Conservation (phyloP, 2,113 vertebrate genomes). For the Stegostoma tigrinum region DNA sequence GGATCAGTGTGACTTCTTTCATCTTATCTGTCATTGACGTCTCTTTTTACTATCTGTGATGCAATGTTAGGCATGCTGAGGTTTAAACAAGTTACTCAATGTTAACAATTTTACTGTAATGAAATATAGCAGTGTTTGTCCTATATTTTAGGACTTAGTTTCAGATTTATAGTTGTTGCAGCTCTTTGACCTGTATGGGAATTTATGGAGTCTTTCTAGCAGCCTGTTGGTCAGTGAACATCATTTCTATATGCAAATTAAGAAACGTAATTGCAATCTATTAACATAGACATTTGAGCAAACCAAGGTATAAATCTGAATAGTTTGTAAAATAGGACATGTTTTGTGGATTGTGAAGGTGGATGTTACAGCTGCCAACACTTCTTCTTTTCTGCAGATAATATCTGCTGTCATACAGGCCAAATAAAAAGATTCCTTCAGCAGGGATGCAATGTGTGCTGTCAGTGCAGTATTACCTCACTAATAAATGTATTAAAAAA, state of each 20-base stretch:
- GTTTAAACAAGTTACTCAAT: neutral
- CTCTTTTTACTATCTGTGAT: neutral
- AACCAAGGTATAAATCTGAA: neutral
- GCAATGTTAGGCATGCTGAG: neutral
- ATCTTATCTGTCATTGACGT: neutral
- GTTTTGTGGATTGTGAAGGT: neutral
- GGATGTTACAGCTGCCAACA: neutral
- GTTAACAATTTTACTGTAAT: neutral
- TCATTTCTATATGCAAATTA: neutral
- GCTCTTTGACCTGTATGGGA: neutral
- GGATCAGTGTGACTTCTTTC: constrained; percentile 44
- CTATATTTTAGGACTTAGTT: neutral
- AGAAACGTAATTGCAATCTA: neutral
- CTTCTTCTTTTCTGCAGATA: neutral
- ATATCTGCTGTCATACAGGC: neutral
- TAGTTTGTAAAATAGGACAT: neutral
- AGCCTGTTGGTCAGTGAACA: neutral
- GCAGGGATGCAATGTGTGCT: neutral
- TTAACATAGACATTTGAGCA: neutral
- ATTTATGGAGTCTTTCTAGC: neutral
- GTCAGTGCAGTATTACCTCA: neutral
- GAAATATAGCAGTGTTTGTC: neutral
- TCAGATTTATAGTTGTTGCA: neutral
- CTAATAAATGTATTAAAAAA: neutral
- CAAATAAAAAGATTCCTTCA: neutral